Evolutionary conservation across 2,888 invertebrate species (phyloP), one percentile per base, ranked within the genome.

Genomic region (Sthenelais limicola): DNA sequence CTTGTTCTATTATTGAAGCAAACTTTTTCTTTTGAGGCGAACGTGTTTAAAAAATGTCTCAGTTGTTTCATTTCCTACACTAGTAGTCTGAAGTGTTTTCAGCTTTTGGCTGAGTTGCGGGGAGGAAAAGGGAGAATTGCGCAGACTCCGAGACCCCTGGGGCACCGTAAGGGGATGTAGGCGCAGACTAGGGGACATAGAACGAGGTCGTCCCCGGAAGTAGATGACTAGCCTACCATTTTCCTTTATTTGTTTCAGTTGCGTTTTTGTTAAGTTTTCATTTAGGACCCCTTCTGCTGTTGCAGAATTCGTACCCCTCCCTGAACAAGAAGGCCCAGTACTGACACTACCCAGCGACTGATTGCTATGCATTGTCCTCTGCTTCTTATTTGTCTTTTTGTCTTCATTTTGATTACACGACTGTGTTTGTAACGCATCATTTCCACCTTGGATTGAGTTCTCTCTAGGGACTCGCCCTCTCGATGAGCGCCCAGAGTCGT

Each of bases 191-290:
- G 68, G 68, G 5, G 68, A 69, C 49, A 69, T 43, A 1, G 33
- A 69, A 51, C 68, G 30, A 9, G 49, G 68, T 24, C 68, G 26
- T 9, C 52, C 52, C 26, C 52, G 49, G 32, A 71, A 71, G 35
- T 71, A 71, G 15, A 71, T 58, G 30, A 71, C 71, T 54, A 71
- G 35, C 9, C 71, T 56, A 5, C 71, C 71, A 26, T 71, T 71
- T 35, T 71, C 71, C 28, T 32, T 56, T 21, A 71, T 71, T 30
- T 54, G 3, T 24, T 71, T 58, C 9, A 71, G 48, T 26, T 71
- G 58, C n/a, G 48, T 32, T 15, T 69, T 69, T 35, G 26, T 51
- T 21, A 62, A n/a, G n/a, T n/a, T n/a, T n/a, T n/a, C n/a, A n/a
- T n/a, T n/a, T n/a, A n/a, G n/a, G n/a, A n/a, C n/a, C n/a, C n/a